Evolutionary conservation across 2,797 vertebrate genomes (phyloP), one percentile per base, ranked within the genome.

Genomic region (Nasua narica): DNA sequence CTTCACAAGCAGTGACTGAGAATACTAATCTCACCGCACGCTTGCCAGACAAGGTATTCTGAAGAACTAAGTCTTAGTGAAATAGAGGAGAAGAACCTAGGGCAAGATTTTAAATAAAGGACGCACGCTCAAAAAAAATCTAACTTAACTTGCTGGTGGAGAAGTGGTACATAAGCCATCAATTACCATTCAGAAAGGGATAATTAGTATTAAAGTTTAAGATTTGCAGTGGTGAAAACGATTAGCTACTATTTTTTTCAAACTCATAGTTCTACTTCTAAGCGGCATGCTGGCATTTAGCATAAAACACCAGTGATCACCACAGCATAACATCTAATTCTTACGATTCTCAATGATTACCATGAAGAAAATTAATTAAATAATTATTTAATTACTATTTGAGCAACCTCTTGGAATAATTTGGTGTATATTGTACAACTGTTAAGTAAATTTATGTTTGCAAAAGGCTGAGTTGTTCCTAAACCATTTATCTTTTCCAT

Each of bases 91-190:
- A 74, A 69, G 65, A 83, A 76, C 5, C 5, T 10, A 90, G 11
- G 18, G 56, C 62, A 89, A 92, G 48, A 92, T 72, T 72, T 89
- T 81, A 92, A 90, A 77, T 81, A 92, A 90, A 77, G 60, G 50
- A 79, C 29, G 54, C 0, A 29, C 10, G 23, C 4, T 76, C 84
- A 95, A 43, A 58, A 93, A 82, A 78, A 79, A 12, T 54, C 93
- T 87, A 88, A 37, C 25, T 52, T 58, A 72, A 91, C 29, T 43
- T 54, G 19, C 40, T 81, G 40, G 7, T 25, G 52, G 46, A 85
- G 65, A 97, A 95, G 70, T 13, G 43, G 32, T 60, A 52, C 52
- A 43, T 72, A 91, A 82, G 18, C 50, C 25, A 67, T 56, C 48
- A 67, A 25, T 76, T 69, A 82, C 21, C 58, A 16, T 70, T 14